These are phyloP conservation scores for Drosophila paulistorum DNA, from an alignment of 1,140 invertebrate species.

Conservation along the genomic window DNA sequence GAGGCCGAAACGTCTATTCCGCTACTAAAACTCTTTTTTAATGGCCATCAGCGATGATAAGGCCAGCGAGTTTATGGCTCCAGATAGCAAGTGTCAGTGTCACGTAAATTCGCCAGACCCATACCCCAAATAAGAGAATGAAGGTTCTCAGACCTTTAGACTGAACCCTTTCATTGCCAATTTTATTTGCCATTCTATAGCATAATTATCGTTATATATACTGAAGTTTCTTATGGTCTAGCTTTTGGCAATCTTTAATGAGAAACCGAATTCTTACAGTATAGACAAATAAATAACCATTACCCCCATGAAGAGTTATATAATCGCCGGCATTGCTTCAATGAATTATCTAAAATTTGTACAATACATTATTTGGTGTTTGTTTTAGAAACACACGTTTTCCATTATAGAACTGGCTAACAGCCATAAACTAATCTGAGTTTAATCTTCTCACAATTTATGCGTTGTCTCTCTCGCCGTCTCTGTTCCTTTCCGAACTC, in stretches of 20 bases:
- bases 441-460: constrained; percentile 53
- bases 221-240: background rate
- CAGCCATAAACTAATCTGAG: constrained; percentile 20
- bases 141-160: constrained; percentile 29
- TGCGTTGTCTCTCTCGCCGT: constrained; percentile 12
- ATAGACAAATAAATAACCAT: background rate
- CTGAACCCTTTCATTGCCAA: constrained; percentile 25
- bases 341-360: constrained; percentile 9
- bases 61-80: constrained; percentile 70
- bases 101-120: constrained; percentile 60
- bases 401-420: constrained; percentile 18
- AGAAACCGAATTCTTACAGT: too few species aligned
- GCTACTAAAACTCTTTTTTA: constrained; percentile 73
- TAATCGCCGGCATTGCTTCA: background rate
- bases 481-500: background rate
- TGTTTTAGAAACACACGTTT: constrained; percentile 19
- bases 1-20: constrained; percentile 34
- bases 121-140: constrained; percentile 12
- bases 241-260: too few species aligned
- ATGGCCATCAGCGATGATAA: constrained; percentile 63
- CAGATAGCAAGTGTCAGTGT: constrained; percentile 74
- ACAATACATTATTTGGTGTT: constrained; percentile 9
- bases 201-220: constrained; percentile 12
- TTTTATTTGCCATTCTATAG: constrained; percentile 6
- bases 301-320: constrained; percentile 6